phyloP scores from a whole-genome alignment of 2,797 vertebrate species.

The Discoglossus pictus region DNA sequence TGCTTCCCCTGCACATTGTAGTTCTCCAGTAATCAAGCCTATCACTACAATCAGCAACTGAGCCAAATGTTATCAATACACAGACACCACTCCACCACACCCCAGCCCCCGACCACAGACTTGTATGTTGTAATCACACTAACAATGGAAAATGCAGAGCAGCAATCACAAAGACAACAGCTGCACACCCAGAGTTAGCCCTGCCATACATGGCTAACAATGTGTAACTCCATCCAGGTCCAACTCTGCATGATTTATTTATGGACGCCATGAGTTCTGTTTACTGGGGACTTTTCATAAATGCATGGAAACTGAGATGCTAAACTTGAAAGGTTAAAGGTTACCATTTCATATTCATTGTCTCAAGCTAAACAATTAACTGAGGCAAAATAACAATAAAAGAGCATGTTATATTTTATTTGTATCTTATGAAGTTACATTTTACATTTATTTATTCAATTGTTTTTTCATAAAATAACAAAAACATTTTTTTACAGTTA shows the following conservation, averaged over 20 bases:
- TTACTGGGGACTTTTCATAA: conserved; percentile 69
- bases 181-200: conserved; percentile 69
- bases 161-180: conserved; percentile 78
- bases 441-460: too few species aligned
- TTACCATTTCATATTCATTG: conserved; percentile 21
- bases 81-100: conserved; percentile 50
- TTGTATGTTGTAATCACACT: conserved; percentile 63
- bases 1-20: conserved; percentile 20
- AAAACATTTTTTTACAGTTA: conserved; percentile 60
- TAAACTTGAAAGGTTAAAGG: conserved; percentile 49
- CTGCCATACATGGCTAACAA: conserved; percentile 61
- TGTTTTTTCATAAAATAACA: too few species aligned
- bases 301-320: conserved; percentile 70
- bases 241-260: conserved; percentile 74
- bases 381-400: too few species aligned
- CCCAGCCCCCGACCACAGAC: conserved; percentile 34
- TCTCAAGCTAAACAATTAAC: conserved; percentile 8
- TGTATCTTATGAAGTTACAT: too few species aligned
- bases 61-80: conserved; percentile 59
- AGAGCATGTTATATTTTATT: too few species aligned
- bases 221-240: conserved; percentile 60
- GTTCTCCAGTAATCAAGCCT: conserved; percentile 29
- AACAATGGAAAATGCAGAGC: conserved; percentile 74
- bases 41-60: conserved; percentile 36
- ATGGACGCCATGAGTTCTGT: conserved; percentile 66